Base-by-base conservation (phyloP, 1,140 invertebrate species). In the Diabrotica virgifera region DNA sequence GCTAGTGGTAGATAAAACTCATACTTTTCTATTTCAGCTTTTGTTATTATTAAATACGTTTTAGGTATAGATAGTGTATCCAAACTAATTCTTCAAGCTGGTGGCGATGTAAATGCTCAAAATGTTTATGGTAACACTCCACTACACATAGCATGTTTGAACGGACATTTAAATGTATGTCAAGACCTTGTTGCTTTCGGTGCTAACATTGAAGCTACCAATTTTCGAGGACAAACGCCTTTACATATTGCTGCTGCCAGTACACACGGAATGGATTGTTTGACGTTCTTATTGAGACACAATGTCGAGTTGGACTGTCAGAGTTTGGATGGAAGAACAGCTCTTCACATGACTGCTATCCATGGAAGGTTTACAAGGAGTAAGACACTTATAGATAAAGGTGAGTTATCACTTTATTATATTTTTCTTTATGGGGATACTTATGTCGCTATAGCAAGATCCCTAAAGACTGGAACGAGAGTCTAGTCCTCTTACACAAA, bases 261-360 rank as follows among this genome's bases (percentile, higher is more conserved):
- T 53, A 84, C 82, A 5, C 82, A 85, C 64, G 85, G 87, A n/a
- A 84, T 80, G n/a, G 81, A 83, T 12, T 88, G 87, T 76, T 72
- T 88, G 24, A 83, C 84, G 68, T 79, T 82, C 54, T 74, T 89
- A 24, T 76, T 88, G 24, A 77, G 76, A 10, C 78, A 83, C 62
- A 81, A 83, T 76, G 82, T 83, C 6, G 81, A 83, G 66, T 80
- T 86, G 24, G 86, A 87, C 72, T 78, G 80, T 51, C 82, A 85
- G 71, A 85, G 83, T 66, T 74, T 80, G 52, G 86, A 87, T 75
- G 85, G 86, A 3, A 78, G 85, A 57, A 88, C 86, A n/a, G 83
- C 87, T 6, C 78, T 89, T 14, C 87, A 89, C 69, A 85, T 89
- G 84, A 86, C 86, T 10, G 85, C 87, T 9, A 82, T 87, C 66